A percentile compares a stretch with the other conserved stretches of the same genome.
Evolutionary conservation across 2,113 vertebrate species (phyloP).

Genomic region (Plecturocebus donacophilus): DNA sequence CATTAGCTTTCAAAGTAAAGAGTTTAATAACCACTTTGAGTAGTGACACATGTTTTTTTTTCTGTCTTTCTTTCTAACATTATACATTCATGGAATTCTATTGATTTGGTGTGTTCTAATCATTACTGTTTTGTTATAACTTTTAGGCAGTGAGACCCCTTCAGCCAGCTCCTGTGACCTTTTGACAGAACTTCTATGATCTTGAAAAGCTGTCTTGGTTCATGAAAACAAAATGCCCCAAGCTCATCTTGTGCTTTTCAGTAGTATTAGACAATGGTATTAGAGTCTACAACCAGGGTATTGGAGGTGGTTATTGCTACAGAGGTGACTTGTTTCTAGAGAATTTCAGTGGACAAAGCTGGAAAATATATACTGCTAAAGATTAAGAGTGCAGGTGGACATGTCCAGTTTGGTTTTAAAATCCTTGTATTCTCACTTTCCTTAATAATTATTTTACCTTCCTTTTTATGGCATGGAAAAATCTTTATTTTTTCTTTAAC

Average conservation of each 20-base stretch:
- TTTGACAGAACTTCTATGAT: background rate
- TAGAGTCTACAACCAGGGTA: background rate
- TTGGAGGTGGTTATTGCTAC: background rate
- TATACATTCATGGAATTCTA: background rate
- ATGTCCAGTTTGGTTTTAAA: background rate
- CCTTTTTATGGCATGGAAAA: background rate
- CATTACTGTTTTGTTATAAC: background rate
- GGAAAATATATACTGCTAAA: background rate
- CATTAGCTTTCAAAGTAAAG: slow-evolving; percentile 31
- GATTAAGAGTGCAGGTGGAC: background rate
- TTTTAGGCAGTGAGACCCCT: background rate
- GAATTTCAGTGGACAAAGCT: background rate
- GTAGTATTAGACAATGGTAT: background rate
- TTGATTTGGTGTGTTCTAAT: background rate
- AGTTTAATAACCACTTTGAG: slow-evolving; percentile 7
- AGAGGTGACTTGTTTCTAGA: background rate
- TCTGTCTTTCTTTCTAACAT: background rate
- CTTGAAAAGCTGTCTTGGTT: background rate
- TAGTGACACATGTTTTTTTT: background rate
- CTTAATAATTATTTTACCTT: background rate
- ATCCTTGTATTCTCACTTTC: background rate
- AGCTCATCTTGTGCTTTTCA: background rate
- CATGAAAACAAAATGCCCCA: background rate
- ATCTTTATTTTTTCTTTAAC: background rate
- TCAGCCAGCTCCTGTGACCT: background rate